Evolutionary conservation across 2,797 vertebrate genomes (phyloP).

Genomic region (Channa striata): DNA sequence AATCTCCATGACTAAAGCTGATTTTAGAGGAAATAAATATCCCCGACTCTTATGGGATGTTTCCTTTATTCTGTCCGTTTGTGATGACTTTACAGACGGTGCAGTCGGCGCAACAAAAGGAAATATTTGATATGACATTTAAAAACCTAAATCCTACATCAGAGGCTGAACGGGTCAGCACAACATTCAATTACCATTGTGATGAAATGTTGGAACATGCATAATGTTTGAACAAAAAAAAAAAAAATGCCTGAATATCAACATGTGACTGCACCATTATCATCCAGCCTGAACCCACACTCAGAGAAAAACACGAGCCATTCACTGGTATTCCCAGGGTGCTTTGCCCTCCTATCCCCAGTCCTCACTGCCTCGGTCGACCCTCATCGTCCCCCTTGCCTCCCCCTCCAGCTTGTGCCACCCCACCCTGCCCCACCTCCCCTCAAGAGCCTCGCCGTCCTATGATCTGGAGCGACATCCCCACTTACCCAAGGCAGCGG

Average conservation of each 20-base stretch:
- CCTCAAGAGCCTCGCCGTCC: slow-evolving; percentile 61
- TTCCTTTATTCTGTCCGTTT: background rate
- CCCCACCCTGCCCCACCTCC: slow-evolving; percentile 44
- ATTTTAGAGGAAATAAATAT: background rate
- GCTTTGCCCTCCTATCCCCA: slow-evolving; percentile 57
- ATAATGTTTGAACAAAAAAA: slow-evolving; percentile 4
- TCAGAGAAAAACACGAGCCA: slow-evolving; percentile 34
- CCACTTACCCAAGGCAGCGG: slow-evolving; percentile 66
- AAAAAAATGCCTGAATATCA: slow-evolving; percentile 15
- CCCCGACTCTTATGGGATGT: background rate
- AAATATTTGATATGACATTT: slow-evolving; percentile 34
- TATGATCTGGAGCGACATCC: slow-evolving; percentile 73
- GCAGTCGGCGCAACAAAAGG: background rate
- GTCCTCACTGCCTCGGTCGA: slow-evolving; percentile 33
- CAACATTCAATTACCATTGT: slow-evolving; percentile 18
- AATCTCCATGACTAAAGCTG: background rate
- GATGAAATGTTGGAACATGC: background rate
- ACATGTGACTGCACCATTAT: slow-evolving; percentile 10
- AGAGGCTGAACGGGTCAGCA: background rate
- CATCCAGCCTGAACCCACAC: slow-evolving; percentile 2
- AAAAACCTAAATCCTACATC: slow-evolving; percentile 32
- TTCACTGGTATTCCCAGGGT: slow-evolving; percentile 58
- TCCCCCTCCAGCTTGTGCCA: slow-evolving; percentile 24
- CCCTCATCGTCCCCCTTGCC: slow-evolving; percentile 54
- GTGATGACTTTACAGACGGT: background rate